Conservation (phyloP, 64 coral and sea anemone species). For the Montipora capricornis region DNA sequence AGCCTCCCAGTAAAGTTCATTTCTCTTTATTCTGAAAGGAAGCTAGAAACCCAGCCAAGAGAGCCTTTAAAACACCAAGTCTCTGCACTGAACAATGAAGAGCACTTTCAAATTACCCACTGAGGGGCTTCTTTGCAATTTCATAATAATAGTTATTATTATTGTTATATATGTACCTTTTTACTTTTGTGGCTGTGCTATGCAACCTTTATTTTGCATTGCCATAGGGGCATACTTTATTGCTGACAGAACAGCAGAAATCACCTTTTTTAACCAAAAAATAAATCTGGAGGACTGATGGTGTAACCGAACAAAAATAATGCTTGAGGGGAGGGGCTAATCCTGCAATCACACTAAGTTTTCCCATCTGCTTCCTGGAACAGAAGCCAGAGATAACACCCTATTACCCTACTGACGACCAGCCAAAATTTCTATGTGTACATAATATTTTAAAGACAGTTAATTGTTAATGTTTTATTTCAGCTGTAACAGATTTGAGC, state of each 20-base stretch:
- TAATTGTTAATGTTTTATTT: constrained; percentile 6
- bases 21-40: background rate
- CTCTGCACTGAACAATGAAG: too few species aligned
- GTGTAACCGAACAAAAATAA: background rate
- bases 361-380: background rate
- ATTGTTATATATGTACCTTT: background rate
- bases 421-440: background rate
- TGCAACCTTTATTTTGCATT: background rate
- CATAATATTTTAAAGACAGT: background rate
- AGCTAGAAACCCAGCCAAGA: constrained; percentile 10
- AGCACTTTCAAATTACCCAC: background rate
- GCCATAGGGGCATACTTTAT: background rate
- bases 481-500: constrained; percentile 21
- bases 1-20: background rate
- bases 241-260: background rate
- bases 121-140: background rate
- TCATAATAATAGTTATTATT: background rate
- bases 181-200: background rate
- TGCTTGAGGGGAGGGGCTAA: background rate
- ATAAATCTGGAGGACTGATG: background rate
- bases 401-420: background rate
- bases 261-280: background rate
- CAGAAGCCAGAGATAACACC: constrained; percentile 1
- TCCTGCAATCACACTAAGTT: constrained; percentile 3
- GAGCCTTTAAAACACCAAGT: background rate